phyloP scores from a whole-genome alignment of 2,888 invertebrate genomes.

The Melipona beecheii region DNA sequence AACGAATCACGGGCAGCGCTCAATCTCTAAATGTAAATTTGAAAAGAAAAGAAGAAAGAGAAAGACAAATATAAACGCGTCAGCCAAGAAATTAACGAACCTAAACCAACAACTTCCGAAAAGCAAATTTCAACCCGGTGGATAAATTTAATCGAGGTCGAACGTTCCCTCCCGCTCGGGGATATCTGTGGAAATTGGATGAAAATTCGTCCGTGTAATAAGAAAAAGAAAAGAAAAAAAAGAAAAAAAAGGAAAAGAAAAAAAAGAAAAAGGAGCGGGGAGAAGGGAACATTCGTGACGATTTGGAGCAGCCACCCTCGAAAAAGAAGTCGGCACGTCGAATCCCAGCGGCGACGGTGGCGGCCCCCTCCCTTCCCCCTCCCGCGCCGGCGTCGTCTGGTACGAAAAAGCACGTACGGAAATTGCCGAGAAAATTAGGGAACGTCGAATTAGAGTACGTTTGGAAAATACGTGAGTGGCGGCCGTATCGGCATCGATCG shows the following conservation, averaged over 20 bases:
- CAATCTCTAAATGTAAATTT: background rate
- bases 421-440: slow-evolving; percentile 58
- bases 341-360: background rate
- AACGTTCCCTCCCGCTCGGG: background rate
- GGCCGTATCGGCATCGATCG: slow-evolving; percentile 71
- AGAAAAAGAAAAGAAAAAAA: background rate
- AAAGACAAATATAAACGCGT: too few relatives aligned
- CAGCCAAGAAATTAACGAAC: background rate
- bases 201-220: background rate
- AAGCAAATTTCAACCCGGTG: background rate
- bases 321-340: background rate
- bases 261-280: background rate
- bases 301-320: slow-evolving; percentile 20
- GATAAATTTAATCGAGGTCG: background rate
- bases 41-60: too few relatives aligned
- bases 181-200: background rate
- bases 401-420: slow-evolving; percentile 58
- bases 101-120: background rate
- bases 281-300: slow-evolving; percentile 19
- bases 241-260: background rate
- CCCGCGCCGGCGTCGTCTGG: slow-evolving; percentile 34
- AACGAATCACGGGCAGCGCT: too few relatives aligned
- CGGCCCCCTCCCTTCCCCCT: slow-evolving; percentile 1
- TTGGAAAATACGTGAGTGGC: slow-evolving; percentile 63
- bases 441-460: slow-evolving; percentile 62